These are phyloP conservation scores for Thymelicus lineola DNA, from an alignment of 2,888 invertebrate genomes.

Conservation along the genomic window DNA sequence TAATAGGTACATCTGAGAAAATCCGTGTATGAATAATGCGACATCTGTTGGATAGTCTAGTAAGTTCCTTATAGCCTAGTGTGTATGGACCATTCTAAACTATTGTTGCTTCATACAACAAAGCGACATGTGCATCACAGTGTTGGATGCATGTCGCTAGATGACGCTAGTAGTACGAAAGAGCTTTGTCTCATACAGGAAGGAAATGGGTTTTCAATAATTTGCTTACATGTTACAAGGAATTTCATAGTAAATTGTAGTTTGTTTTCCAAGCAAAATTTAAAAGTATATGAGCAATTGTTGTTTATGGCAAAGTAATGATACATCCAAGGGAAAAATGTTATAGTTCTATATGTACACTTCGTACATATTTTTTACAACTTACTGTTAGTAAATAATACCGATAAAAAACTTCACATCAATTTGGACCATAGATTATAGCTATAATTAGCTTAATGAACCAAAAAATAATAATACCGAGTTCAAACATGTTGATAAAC, in stretches of 20 bases:
- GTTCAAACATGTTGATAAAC: too few species aligned
- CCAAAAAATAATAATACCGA: too few species aligned
- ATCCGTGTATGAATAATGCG: not conserved
- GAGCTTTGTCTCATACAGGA: not conserved
- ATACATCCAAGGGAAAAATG: too few species aligned
- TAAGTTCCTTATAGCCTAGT: not conserved
- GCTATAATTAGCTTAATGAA: too few species aligned
- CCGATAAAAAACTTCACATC: too few species aligned
- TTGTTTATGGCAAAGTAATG: too few species aligned
- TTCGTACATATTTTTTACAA: too few species aligned
- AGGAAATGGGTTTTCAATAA: not conserved
- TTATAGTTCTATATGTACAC: too few species aligned
- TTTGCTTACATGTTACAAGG: not conserved
- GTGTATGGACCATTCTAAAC: constrained; percentile 17
- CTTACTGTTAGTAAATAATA: too few species aligned
- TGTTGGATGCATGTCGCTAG: constrained; percentile 11
- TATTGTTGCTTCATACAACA: not conserved
- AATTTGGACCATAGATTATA: too few species aligned
- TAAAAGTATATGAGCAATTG: too few species aligned
- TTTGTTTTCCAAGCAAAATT: too few species aligned
- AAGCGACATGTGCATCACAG: not conserved
- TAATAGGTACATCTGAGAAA: constrained; percentile 1
- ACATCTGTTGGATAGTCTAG: constrained; percentile 13
- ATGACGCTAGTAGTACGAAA: constrained; percentile 12
- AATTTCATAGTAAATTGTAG: not conserved